Evolutionary conservation across 2,797 vertebrate genomes (phyloP), one percentile per base, ranked within the genome.

Genomic region (Phoxinus dragarum): DNA sequence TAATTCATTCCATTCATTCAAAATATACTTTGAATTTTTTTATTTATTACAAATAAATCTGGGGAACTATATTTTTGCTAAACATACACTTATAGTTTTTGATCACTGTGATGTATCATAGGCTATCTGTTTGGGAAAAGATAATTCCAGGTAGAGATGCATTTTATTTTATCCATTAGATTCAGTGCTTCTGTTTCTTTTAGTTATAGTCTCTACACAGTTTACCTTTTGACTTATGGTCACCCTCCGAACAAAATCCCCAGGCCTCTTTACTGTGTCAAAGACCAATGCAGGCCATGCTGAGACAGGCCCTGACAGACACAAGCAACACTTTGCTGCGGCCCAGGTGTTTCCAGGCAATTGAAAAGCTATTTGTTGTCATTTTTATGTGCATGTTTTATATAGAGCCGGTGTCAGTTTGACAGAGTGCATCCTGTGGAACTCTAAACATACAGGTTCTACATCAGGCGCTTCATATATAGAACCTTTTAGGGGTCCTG

Each of bases 311-410:
- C 73, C 61, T 44, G 34, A 38, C 14, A 2, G n/a, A 47, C 27
- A 27, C 17, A 80, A 2, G 6, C 61, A 49, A 31, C 4, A 40
- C 78, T 49, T 49, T 14, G 11, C 61, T 5, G 61, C 16, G 3
- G 19, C 67, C 78, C 78, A 67, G 78, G 40, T 67, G 78, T 49
- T 36, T 49, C 61, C 61, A 67, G 76, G 38, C 66, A 64, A 79
- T 31, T 66, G n/a, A 6, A 47, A 79, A 64, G n/a, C 38, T 47
- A 40, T n/a, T 14, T 40, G 36, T 47, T 66, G 77, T 79, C 40
- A 21, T 64, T 79, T 78, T 34, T 66, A 79, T 61, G 9, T 31
- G 27, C 27, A 16, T 16, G 77, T 66, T 66, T 79, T 47, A 79
- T 66, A 66, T 34, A 61, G 27, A 34, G 23, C 9, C 11, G 4